Evolutionary conservation across 2,113 vertebrate species (phyloP), one percentile per base, ranked within the genome.

Genomic region (Dromaius novaehollandiae): DNA sequence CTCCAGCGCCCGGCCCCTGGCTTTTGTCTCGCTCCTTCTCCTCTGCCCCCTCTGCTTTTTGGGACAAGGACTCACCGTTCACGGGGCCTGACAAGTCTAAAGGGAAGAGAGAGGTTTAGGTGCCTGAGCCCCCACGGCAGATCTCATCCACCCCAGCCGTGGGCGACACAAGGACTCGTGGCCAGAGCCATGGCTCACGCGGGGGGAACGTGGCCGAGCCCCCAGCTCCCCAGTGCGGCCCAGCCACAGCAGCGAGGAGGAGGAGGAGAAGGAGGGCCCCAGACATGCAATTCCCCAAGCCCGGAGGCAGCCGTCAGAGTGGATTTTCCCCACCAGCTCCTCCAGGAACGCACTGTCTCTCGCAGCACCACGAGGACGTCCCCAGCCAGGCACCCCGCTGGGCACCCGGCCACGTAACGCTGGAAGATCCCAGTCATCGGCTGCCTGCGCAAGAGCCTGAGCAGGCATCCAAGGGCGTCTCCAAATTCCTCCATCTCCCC

Each of bases 41-140:
- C 21, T 96, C 97, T 3, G 89, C 74, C 36, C 88, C 93, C 32
- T 98, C 98, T 0, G 94, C 97, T 51, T 98, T 99, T 94, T 98
- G 98, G 64, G 97, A 95, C 44, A 97, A 82, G 3, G 99, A 98
- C 82, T 99, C 99, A 1, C 99, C 99, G 0, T 99, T 99, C 82
- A 99, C 98, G 4, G 99, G 98, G 7, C 96, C 95, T 1, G 98
- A 94, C n/a, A 98, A 96, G 60, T 99, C 99, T 99, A 58, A 13
- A 24, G 13, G 19, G 50, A 42, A 81, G 25, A 70, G 11, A 44
- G 5, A 80, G 25, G 50, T 2, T 88, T 15, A 73, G 83, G 13
- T 8, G 25, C 14, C 3, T 0, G 0, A 16, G 6, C 3, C 9
- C 8, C 22, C 51, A 19, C 0, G 0, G 11, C 1, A 2, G 40